Evolutionary conservation across 53 echinoderm and acorn worm genomes (phyloP).

Genomic region (Apostichopus leukothele): DNA sequence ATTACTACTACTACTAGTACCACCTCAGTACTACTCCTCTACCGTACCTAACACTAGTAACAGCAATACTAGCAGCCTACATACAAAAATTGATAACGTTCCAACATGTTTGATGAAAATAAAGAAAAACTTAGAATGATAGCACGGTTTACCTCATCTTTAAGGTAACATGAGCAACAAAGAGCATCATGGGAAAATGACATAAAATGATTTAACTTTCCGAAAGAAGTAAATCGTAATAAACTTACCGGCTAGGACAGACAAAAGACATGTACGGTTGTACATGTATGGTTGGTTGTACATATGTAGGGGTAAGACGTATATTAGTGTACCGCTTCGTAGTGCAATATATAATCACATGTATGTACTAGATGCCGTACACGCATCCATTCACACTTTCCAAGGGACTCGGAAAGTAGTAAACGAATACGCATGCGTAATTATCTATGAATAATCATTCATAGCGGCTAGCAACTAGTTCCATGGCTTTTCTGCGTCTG

Average conservation of each 20-base stretch:
- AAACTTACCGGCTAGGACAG: constrained; percentile 20
- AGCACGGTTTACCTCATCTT: neutral
- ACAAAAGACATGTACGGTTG: neutral
- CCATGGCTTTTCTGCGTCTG: too few relatives aligned
- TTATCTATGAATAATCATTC: neutral
- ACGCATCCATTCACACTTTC: neutral
- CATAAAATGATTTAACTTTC: neutral
- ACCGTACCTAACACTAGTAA: neutral
- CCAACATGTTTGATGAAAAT: neutral
- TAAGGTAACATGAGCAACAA: neutral
- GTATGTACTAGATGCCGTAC: neutral
- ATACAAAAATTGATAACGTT: neutral
- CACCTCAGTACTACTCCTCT: neutral
- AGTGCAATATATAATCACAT: neutral
- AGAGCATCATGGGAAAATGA: neutral
- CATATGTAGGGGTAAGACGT: neutral
- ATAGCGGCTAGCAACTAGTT: neutral
- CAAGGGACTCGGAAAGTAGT: neutral
- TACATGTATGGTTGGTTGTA: neutral
- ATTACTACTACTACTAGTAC: too few relatives aligned
- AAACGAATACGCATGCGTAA: neutral
- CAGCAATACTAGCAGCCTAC: neutral
- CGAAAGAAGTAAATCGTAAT: neutral
- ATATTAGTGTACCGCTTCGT: neutral
- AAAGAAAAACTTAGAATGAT: neutral